Evolutionary conservation across 1,140 invertebrate species (phyloP).

Genomic region (Stenopsyche tienmushanensis): DNA sequence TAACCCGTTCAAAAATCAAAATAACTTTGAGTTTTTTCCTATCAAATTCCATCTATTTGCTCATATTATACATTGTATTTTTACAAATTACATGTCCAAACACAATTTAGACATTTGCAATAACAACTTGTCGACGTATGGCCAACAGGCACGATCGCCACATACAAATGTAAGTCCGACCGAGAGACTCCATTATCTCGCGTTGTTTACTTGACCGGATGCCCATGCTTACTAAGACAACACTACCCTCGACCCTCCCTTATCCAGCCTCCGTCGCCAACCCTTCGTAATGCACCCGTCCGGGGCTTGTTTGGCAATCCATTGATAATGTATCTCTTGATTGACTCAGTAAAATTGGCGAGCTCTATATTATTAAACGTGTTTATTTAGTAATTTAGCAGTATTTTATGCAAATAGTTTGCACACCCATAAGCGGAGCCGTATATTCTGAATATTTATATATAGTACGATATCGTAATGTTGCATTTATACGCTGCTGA

Average conservation of each 20-base stretch:
- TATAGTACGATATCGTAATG: too few species aligned
- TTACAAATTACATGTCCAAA: too few species aligned
- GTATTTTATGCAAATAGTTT: constrained; percentile 24
- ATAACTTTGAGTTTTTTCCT: too few species aligned
- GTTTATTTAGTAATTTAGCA: constrained; percentile 36
- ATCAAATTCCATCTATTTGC: too few species aligned
- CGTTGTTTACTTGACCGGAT: constrained; percentile 41
- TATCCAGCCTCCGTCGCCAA: constrained; percentile 5
- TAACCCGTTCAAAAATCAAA: too few species aligned
- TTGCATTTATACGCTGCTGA: too few species aligned
- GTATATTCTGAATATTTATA: too few species aligned
- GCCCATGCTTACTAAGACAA: constrained; percentile 39
- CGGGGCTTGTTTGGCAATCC: constrained; percentile 37
- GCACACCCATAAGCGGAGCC: too few species aligned
- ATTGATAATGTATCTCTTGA: constrained; percentile 41
- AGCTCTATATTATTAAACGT: constrained; percentile 30
- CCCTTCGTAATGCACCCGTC: constrained; percentile 10
- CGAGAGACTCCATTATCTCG: constrained; percentile 39
- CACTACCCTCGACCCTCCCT: constrained; percentile 28
- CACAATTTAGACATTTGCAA: too few species aligned
- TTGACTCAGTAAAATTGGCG: constrained; percentile 31
- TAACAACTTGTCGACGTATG: too few species aligned
- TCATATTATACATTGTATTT: too few species aligned
- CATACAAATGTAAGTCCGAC: constrained; percentile 23
- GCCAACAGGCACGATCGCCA: not conserved